phyloP scores from a whole-genome alignment of 2,888 invertebrate species.

The Phyllotreta striolata region DNA sequence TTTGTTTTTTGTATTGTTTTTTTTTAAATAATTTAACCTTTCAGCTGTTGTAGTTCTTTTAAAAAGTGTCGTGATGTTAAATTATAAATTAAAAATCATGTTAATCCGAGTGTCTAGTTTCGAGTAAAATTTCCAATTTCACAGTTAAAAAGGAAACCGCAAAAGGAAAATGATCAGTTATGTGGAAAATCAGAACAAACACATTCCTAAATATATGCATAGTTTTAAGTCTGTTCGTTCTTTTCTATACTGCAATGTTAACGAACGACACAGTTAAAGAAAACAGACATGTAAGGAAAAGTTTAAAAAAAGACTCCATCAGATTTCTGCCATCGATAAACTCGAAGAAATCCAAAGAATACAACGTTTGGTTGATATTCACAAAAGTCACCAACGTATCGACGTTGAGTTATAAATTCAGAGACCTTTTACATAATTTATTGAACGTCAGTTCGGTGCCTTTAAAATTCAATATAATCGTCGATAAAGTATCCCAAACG shows the following conservation, averaged over 20 bases:
- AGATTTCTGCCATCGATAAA: conserved; percentile 30
- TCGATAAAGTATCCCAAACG: conserved; percentile 66
- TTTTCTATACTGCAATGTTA: conserved; percentile 46
- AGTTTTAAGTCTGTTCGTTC: conserved; percentile 42
- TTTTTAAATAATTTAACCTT: no score
- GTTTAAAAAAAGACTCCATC: conserved; percentile 32
- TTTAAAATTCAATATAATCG: conserved; percentile 69
- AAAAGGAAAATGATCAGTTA: conserved; percentile 34
- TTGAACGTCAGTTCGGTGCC: conserved; percentile 62
- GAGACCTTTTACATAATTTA: conserved; percentile 63
- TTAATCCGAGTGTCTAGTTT: no score
- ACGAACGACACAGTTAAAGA: conserved; percentile 38
- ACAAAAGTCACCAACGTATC: conserved; percentile 65
- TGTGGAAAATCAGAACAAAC: conserved; percentile 43
- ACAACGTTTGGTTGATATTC: conserved; percentile 68
- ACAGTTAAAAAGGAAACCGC: neutral
- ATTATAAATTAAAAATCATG: no score
- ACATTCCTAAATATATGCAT: conserved; percentile 46
- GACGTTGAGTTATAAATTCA: conserved; percentile 64
- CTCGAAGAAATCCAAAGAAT: conserved; percentile 46
- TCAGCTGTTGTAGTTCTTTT: no score
- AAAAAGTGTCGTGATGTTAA: no score
- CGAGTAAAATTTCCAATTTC: no score
- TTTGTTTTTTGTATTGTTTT: no score
- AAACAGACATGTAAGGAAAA: conserved; percentile 32